Base-by-base conservation (phyloP, 2,797 vertebrate genomes). In the Enteromius viviparus region DNA sequence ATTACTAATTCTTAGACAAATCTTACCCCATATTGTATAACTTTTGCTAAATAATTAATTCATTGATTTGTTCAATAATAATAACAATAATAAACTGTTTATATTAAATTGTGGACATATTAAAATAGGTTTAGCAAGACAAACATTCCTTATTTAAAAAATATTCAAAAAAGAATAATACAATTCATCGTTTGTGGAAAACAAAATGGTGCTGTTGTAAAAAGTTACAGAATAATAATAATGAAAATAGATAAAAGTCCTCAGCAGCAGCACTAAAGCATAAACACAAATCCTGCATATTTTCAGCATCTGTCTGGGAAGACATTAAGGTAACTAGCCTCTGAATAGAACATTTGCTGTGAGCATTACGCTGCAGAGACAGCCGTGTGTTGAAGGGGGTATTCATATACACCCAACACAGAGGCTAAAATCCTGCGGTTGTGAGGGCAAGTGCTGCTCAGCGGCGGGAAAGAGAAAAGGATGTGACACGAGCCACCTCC, bases 391-490 rank as follows among this genome's bases (percentile, higher is more conserved):
- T 49, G 15, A 37, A 65, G 55, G 62, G 49, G 68, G 66, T 77
- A 80, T 78, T 77, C 60, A 53, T 76, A 72, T 78, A 77, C 74
- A 81, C 68, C 65, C 37, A 49, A 74, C 79, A 62, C 40, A 66
- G 81, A 72, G 78, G 85, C 62, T 69, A 80, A 84, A 93, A 92
- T 92, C 92, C 55, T 80, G 89, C 89, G 91, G 91, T 92, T 92
- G 93, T 92, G 92, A 93, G 94, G 92, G 92, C 93, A 94, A 94
- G 92, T 92, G 90, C 89, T 91, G 92, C 87, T 90, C 89, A 88
- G 64, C 21, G 65, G 40, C 0, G 4, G 42, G 42, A 40, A 64
- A 51, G 42, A 66, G 74, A 85, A 86, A 58, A 70, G 62, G 81
- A 71, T 76, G 77, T 87, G 86, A 87, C 85, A 85, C 37, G 64